These are phyloP conservation scores for Colistium nudipinnis DNA, from an alignment of 2,113 vertebrate genomes.

Conservation along the genomic window DNA sequence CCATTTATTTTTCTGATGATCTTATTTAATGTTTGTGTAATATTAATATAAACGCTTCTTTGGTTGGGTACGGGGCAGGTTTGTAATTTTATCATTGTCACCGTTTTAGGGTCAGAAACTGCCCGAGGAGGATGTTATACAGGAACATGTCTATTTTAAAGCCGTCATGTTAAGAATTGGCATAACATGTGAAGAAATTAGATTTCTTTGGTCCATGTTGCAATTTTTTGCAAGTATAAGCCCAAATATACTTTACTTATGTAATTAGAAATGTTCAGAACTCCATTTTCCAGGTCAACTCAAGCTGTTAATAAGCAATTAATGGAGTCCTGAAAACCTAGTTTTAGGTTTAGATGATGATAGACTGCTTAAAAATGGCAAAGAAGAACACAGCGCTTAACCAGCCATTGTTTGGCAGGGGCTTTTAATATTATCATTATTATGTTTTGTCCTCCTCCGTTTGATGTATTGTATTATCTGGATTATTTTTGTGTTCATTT, in stretches of 20 bases:
- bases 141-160: constrained; percentile 33
- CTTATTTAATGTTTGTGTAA: constrained; percentile 70
- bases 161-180: constrained; percentile 19
- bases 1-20: constrained; percentile 46
- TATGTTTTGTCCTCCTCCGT: constrained; percentile 44
- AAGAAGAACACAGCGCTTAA: constrained; percentile 9
- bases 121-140: constrained; percentile 1
- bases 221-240: constrained; percentile 1
- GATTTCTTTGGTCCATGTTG: neutral
- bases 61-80: constrained; percentile 6
- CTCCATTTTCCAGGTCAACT: constrained; percentile 45
- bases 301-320: neutral
- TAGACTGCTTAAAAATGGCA: constrained; percentile 7
- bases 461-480: constrained; percentile 56
- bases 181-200: constrained; percentile 2
- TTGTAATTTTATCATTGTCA: constrained; percentile 26
- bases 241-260: constrained; percentile 9
- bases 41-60: constrained; percentile 53
- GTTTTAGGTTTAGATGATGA: constrained; percentile 9
- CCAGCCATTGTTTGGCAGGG: neutral
- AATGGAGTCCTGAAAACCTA: constrained; percentile 9
- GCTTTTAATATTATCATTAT: constrained; percentile 17
- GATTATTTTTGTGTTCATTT: constrained; percentile 53
- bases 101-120: constrained; percentile 39
- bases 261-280: constrained; percentile 3